These are phyloP conservation scores for Cephonodes hylas DNA, from an alignment of 2,888 invertebrate species.

Conservation along the genomic window DNA sequence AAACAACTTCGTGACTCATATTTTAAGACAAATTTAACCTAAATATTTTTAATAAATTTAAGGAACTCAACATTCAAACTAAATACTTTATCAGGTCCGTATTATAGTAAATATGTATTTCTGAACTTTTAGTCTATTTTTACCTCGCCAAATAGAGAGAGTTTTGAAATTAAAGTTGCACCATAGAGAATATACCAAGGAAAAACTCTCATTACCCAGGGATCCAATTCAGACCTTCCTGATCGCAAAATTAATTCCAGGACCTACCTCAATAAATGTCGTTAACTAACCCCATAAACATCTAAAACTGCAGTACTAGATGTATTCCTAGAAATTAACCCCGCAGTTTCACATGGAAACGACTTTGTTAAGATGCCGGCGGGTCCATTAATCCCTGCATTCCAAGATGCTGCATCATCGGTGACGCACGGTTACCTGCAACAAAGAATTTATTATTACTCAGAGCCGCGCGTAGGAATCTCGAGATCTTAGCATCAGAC, in stretches of 20 bases:
- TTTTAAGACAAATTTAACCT: too few relatives aligned
- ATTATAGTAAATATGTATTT: too few relatives aligned
- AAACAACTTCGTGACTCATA: background rate
- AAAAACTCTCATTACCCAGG: too few relatives aligned
- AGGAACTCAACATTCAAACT: too few relatives aligned
- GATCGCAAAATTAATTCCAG: too few relatives aligned
- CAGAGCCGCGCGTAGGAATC: conserved; percentile 20
- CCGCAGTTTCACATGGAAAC: background rate
- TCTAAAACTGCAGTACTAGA: background rate
- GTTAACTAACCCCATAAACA: background rate
- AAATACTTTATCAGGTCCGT: too few relatives aligned
- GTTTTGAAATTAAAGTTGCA: too few relatives aligned
- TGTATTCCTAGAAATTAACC: background rate
- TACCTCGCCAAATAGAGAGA: too few relatives aligned
- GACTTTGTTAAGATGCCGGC: conserved; percentile 8
- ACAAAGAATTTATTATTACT: conserved; percentile 57
- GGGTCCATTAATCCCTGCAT: conserved; percentile 42
- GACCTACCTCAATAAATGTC: background rate
- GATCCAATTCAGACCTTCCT: too few relatives aligned
- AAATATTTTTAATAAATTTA: too few relatives aligned
- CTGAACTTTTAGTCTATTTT: too few relatives aligned
- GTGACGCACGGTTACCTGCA: conserved; percentile 70
- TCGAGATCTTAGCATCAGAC: background rate
- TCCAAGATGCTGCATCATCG: conserved; percentile 56
- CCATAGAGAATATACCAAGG: too few relatives aligned